Percentiles rank a stretch among this genome's conserved stretches.
Conservation (phyloP, 1,140 invertebrate genomes). For the Rhagoletis pomonella region DNA sequence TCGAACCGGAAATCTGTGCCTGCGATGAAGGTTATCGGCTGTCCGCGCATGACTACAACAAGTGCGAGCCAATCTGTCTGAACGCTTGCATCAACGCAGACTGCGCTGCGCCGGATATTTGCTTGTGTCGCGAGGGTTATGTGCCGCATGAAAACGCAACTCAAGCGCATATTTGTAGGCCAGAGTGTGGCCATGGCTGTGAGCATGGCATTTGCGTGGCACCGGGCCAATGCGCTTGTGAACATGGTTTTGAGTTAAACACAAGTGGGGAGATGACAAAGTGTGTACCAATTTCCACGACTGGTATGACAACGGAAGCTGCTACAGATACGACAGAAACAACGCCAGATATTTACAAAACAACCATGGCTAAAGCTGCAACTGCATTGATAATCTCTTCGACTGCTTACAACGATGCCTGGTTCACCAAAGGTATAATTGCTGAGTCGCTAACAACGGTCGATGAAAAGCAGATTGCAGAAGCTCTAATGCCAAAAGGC, state of each 20-base stretch:
- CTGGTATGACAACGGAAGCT: not conserved
- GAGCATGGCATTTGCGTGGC: not conserved
- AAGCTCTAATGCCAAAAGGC: not conserved
- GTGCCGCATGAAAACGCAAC: slow-evolving; percentile 62
- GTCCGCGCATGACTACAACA: slow-evolving; percentile 73
- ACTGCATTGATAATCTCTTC: not conserved
- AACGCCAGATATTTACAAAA: not conserved
- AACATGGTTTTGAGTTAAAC: not conserved
- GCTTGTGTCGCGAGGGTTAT: slow-evolving; percentile 41
- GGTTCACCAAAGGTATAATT: not conserved
- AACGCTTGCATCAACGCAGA: slow-evolving; percentile 22
- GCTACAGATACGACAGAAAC: not conserved
- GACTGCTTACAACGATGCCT: not conserved
- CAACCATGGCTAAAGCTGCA: too few relatives aligned
- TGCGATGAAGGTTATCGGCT: slow-evolving; percentile 74
- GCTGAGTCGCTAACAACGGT: not conserved
- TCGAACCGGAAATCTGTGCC: slow-evolving; percentile 76
- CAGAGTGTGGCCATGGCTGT: slow-evolving; percentile 73
- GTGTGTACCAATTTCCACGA: slow-evolving; percentile 7
- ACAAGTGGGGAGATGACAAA: not conserved
- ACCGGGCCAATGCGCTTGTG: not conserved
- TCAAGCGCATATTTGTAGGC: slow-evolving; percentile 64
- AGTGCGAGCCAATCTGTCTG: slow-evolving; percentile 69
- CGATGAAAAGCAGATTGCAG: not conserved
- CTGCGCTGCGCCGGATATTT: slow-evolving; percentile 11